phyloP scores from a whole-genome alignment of 2,113 vertebrate species.

The Daphoenositta chrysoptera region DNA sequence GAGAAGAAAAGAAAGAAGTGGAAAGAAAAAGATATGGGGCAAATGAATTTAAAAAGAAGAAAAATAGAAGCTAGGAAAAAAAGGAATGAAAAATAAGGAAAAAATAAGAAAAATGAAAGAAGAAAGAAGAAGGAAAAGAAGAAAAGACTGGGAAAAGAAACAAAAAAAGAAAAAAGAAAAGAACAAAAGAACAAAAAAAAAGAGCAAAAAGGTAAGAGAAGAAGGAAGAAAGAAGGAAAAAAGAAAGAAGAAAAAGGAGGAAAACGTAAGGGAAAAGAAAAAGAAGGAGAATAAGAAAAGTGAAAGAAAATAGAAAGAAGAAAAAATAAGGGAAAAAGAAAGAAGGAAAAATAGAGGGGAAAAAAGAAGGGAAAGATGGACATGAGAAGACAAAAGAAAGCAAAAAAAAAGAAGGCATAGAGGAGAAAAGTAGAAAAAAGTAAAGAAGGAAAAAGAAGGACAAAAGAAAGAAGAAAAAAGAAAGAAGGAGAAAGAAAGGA shows the following conservation, averaged over 20 bases:
- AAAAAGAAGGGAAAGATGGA: not conserved
- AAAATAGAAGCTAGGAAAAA: not conserved
- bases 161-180: not conserved
- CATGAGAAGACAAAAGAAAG: not conserved
- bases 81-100: not conserved
- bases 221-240: not conserved
- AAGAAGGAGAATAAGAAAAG: not conserved
- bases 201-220: not conserved
- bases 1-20: not conserved
- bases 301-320: not conserved
- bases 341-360: not conserved
- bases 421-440: not conserved
- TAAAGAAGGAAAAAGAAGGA: too few relatives aligned
- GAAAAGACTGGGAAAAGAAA: too few relatives aligned
- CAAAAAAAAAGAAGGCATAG: not conserved
- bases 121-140: too few relatives aligned
- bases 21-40: not conserved
- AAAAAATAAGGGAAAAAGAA: not conserved
- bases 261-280: not conserved
- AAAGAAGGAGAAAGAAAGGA: not conserved
- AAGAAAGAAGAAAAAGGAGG: not conserved
- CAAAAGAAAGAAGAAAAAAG: too few relatives aligned
- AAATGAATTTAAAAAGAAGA: not conserved
- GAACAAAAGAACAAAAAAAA: not conserved
- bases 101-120: not conserved